Conservation (phyloP, 2,797 vertebrate species). For the Buceros bicornis region DNA sequence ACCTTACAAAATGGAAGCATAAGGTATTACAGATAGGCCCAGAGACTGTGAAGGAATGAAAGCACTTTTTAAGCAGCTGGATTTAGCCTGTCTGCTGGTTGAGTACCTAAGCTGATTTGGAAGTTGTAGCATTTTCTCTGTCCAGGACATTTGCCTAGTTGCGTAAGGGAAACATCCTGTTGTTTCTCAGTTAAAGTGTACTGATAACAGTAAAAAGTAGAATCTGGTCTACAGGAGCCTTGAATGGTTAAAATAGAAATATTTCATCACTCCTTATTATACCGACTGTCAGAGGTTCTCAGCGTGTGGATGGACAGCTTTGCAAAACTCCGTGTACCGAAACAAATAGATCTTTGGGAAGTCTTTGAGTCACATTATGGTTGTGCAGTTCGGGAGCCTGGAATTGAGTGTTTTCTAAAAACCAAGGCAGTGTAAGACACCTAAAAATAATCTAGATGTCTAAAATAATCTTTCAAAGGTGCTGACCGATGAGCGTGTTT, state of each 20-base stretch:
- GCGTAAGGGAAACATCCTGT: neutral
- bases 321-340: neutral
- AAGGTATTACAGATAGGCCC: constrained; percentile 36
- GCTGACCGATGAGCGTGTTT: neutral
- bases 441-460: neutral
- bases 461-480: neutral
- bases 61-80: neutral
- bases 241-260: neutral
- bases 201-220: neutral
- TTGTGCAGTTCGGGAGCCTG: neutral
- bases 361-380: neutral
- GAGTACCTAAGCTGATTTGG: neutral
- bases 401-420: neutral
- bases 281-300: neutral
- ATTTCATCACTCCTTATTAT: neutral
- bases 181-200: neutral
- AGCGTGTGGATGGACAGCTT: neutral
- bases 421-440: neutral
- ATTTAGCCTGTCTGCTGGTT: neutral
- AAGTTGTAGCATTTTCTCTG: constrained; percentile 2
- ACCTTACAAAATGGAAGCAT: constrained; percentile 46
- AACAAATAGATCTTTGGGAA: neutral
- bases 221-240: neutral
- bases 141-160: neutral
- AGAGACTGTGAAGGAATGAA: neutral